Percentiles rank a stretch among this genome's conserved stretches.
Evolutionary conservation across 2,888 invertebrate genomes (phyloP).

Genomic region (Smittia aterrima): DNA sequence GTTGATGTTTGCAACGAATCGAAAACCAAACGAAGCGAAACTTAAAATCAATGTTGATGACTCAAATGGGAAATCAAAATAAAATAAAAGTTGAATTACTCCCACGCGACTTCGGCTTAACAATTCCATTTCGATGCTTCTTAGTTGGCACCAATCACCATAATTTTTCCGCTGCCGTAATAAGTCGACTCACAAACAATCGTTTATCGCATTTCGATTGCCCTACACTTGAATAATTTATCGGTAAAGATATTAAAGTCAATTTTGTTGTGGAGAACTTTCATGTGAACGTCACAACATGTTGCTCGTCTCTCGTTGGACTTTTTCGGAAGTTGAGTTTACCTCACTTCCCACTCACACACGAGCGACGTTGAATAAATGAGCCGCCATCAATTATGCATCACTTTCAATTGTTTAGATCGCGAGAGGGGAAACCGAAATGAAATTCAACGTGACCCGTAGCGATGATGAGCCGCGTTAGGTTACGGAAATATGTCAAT

Average conservation of each 20-base stretch:
- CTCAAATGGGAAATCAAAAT: constrained; percentile 1
- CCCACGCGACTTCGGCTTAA: background rate
- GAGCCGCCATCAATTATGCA: constrained; percentile 17
- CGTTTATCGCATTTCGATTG: background rate
- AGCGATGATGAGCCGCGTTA: background rate
- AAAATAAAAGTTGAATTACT: background rate
- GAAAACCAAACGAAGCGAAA: background rate
- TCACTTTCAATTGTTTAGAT: constrained; percentile 6
- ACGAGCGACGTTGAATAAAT: background rate
- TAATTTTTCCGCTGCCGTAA: background rate
- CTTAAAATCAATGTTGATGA: background rate
- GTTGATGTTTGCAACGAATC: background rate
- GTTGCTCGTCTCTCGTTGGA: background rate
- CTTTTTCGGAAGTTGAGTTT: constrained; percentile 7
- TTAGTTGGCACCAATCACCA: background rate
- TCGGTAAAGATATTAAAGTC: background rate
- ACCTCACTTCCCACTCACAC: background rate
- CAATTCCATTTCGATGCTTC: background rate
- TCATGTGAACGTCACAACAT: background rate
- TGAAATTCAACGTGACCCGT: background rate
- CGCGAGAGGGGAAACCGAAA: background rate
- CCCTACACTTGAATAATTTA: background rate
- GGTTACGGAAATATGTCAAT: background rate
- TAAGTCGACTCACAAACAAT: background rate
- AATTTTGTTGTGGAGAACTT: background rate